Conservation (phyloP, 2,113 vertebrate genomes). For the Nothocercus nigrocapillus region DNA sequence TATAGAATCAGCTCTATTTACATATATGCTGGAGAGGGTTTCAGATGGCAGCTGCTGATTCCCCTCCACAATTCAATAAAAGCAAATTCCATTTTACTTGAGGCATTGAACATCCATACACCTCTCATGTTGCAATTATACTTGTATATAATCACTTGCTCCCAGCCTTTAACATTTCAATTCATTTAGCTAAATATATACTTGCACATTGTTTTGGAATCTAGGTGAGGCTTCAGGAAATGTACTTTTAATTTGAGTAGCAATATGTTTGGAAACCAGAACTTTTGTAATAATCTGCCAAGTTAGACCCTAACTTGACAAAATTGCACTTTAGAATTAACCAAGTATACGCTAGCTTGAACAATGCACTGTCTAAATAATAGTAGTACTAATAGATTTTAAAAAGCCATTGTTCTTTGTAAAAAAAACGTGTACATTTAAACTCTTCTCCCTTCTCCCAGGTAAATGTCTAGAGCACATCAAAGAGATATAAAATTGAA, state of each 20-base stretch:
- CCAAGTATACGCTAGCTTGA: neutral
- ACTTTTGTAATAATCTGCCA: neutral
- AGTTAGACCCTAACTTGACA: neutral
- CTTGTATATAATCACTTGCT: neutral
- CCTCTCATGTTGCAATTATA: neutral
- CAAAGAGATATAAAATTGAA: neutral
- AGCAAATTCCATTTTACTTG: neutral
- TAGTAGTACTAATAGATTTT: neutral
- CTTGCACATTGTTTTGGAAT: neutral
- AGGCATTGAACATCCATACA: neutral
- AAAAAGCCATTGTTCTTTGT: fast-evolving
- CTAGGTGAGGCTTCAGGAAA: neutral
- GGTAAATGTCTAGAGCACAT: neutral
- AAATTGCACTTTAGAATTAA: neutral
- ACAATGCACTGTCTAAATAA: neutral
- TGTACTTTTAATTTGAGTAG: neutral
- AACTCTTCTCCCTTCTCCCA: neutral
- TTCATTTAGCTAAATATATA: neutral
- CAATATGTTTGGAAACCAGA: neutral
- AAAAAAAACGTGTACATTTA: neutral
- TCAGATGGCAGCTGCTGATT: neutral
- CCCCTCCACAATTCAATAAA: neutral
- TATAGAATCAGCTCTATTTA: neutral
- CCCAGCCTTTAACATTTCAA: neutral
- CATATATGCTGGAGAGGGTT: neutral